These are phyloP conservation scores for Callyntrura guangdongensis DNA, from an alignment of 2,888 invertebrate genomes.

Conservation along the genomic window DNA sequence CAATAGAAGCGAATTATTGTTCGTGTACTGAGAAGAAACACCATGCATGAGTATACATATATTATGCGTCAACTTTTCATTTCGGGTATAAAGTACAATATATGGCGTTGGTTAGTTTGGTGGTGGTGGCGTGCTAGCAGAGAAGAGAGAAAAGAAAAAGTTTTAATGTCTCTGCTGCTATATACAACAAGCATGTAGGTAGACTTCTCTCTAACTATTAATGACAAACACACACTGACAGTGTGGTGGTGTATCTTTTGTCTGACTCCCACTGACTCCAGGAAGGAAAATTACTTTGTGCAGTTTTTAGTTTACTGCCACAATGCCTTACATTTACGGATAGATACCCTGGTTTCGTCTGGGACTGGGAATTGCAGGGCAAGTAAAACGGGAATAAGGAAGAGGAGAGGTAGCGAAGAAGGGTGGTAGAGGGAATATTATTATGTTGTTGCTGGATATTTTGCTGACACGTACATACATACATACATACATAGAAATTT, in stretches of 20 bases:
- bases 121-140: not conserved
- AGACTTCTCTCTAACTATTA: not conserved
- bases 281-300: constrained; percentile 36
- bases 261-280: not conserved
- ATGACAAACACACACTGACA: not conserved
- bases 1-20: not conserved
- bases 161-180: too few species aligned
- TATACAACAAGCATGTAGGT: too few species aligned
- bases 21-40: not conserved
- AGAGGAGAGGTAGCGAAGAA: not conserved
- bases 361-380: constrained; percentile 56
- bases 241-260: not conserved
- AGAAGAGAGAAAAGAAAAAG: not conserved
- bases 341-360: constrained; percentile 17
- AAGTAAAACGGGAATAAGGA: not conserved
- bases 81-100: not conserved
- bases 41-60: not conserved
- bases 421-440: constrained; percentile 1
- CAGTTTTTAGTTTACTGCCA: constrained; percentile 54
- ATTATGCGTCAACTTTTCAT: not conserved
- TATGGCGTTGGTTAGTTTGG: not conserved
- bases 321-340: constrained; percentile 52
- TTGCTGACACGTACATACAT: constrained; percentile 1
- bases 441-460: constrained; percentile 45
- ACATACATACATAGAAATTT: not conserved